Percentiles rank a stretch among this genome's conserved stretches.
Evolutionary conservation across 2,888 invertebrate species (phyloP).

Genomic region (Mythimna pallens): DNA sequence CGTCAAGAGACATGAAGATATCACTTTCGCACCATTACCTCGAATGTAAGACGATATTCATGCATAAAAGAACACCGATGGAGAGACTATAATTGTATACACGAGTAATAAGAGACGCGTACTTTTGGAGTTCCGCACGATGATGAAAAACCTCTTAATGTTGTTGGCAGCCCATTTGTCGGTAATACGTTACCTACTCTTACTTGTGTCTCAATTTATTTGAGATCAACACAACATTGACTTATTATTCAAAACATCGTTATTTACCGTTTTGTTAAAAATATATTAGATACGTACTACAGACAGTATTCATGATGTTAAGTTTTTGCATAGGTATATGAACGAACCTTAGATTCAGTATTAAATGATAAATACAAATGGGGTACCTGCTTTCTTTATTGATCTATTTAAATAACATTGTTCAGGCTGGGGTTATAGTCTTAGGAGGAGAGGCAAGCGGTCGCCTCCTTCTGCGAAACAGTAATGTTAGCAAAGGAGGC

Average conservation of each 20-base stretch:
- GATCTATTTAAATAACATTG: too few species aligned
- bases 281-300: neutral
- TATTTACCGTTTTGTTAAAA: neutral
- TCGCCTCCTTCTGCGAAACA: too few species aligned
- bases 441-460: too few species aligned
- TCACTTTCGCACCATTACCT: slow-evolving; percentile 74
- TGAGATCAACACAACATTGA: neutral
- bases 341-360: too few species aligned
- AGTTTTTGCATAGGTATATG: too few species aligned
- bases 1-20: slow-evolving; percentile 65
- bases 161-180: slow-evolving; percentile 20
- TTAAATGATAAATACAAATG: too few species aligned
- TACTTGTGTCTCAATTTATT: neutral
- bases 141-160: slow-evolving; percentile 26
- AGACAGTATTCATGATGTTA: too few species aligned
- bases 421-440: too few species aligned
- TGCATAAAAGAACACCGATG: slow-evolving; percentile 63
- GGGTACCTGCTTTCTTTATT: too few species aligned
- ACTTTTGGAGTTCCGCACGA: slow-evolving; percentile 29
- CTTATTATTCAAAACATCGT: neutral
- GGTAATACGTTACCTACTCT: neutral
- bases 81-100: slow-evolving; percentile 65
- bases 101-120: slow-evolving; percentile 58
- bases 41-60: slow-evolving; percentile 71
- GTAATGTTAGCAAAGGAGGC: too few species aligned